Base-by-base conservation (phyloP, 2,113 vertebrate species). In the Peromyscus californicus region DNA sequence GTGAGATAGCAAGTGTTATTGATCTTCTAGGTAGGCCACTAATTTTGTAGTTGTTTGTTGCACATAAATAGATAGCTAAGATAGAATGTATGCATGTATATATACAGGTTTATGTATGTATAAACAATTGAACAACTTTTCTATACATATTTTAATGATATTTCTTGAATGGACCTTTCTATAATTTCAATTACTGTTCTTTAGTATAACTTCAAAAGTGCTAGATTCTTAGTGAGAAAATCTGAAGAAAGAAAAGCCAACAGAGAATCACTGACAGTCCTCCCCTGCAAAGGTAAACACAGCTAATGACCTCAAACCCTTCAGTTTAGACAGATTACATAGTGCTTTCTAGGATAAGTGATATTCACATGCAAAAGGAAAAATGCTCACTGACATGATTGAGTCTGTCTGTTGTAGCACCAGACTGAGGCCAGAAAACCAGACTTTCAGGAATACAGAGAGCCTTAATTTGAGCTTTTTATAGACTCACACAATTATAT, bases 381-480 rank as follows among this genome's bases (percentile, higher is more conserved):
- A 5, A 63, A 36, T 65, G 24, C 42, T 26, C 88, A 89, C 51
- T 3, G 67, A 48, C 74, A 86, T 80, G 67, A 84, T 0, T 69
- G 67, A 91, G 8, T 89, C 69, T 96, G 7, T 86, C 78, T 96
- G 4, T 83, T 42, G 88, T 63, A 48, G 33, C 12, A 19, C 31
- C 74, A 82, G 88, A 95, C 22, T 91, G 75, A 97, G 22, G 45
- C 61, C 9, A 31, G 85, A 61, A 45, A 94, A 31, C 11, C 65
- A 89, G 80, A 96, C 76, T 76, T 83, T 57, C 31, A 95, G 76
- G 17, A 92, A 91, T 33, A 31, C 7, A 87, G 65, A 72, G 5
- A 94, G 45, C 9, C 67, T 78, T 91, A 89, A 96, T 96, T 89
- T 93, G 80, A 97, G 5, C 19, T 96, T 95, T 96, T 91, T 85